These are phyloP conservation scores for Caenorhabditis japonica DNA, from an alignment of 2,888 invertebrate genomes.

Conservation along the genomic window DNA sequence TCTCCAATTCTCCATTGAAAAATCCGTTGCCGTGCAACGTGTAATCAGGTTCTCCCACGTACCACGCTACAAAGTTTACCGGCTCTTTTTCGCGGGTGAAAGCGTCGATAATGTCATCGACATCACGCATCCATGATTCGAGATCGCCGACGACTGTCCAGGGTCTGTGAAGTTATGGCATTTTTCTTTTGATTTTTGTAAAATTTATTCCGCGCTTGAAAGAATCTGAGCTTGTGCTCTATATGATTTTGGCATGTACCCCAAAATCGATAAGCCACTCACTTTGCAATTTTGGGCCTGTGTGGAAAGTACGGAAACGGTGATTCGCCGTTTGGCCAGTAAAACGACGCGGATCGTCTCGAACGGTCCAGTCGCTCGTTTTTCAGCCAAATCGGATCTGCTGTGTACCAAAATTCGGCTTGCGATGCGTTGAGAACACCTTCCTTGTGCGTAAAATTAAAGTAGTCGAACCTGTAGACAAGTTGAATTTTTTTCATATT, in stretches of 20 bases:
- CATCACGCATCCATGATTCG: conserved; percentile 71
- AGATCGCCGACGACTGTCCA: conserved; percentile 59
- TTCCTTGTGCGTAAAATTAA: conserved; percentile 53
- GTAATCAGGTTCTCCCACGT: conserved; percentile 78
- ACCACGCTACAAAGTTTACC: conserved; percentile 78
- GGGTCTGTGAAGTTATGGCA: no score
- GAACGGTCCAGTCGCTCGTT: conserved; percentile 54
- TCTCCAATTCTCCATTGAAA: conserved; percentile 67
- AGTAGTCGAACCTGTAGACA: conserved; percentile 60
- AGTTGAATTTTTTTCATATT: no score
- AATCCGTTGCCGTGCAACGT: conserved; percentile 78
- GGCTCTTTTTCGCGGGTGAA: conserved; percentile 66
- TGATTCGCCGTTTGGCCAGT: conserved; percentile 65
- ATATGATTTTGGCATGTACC: no score
- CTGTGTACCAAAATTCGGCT: conserved; percentile 52
- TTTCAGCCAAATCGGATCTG: conserved; percentile 62
- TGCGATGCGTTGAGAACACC: conserved; percentile 54
- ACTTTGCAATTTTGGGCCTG: conserved; percentile 47
- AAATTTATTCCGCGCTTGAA: no score
- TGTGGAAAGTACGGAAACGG: conserved; percentile 51
- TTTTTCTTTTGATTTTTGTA: no score
- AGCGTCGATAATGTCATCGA: conserved; percentile 71
- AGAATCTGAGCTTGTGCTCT: no score
- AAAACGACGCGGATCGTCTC: conserved; percentile 52
- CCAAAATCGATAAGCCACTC: no score